Evolutionary conservation across 2,113 vertebrate genomes (phyloP), one percentile per base, ranked within the genome.

Genomic region (Elephas maximus): DNA sequence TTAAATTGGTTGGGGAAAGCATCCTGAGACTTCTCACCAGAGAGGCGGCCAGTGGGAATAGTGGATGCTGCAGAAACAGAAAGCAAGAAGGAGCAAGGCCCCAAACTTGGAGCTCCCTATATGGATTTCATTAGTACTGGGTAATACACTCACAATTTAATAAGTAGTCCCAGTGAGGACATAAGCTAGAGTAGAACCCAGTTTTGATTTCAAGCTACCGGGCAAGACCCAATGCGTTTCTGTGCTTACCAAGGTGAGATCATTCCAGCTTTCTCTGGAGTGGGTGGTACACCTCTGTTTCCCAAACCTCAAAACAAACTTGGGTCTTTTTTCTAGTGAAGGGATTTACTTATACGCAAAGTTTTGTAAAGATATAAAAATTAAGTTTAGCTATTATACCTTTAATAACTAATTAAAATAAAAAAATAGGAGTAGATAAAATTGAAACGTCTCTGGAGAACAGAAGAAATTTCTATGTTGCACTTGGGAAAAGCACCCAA

Each of bases 391-490:
- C 30, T 62, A 33, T 57, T 26, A 28, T 65, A 21, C 69, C 78
- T 57, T 57, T 12, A 57, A 57, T 60, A 63, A 30, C 2, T n/a
- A 57, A 77, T 57, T 30, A 24, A 37, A 24, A 57, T 48, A 37
- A 79, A 53, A 69, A 93, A 76, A 5, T 60, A 57, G 60, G 45
- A 60, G 63, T 12, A 88, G 44, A 93, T 62, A 62, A 90, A 65
- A 83, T 26, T 33, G 79, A 33, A 97, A 87, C 37, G 81, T 69
- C 26, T 87, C 24, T 83, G 69, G 76, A 92, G 96, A 90, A 30
- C 63, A 90, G 23, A 81, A 96, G n/a, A 65, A 65, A n/a, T 23
- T 48, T 0, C 0, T 26, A 41, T 44, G 51, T 74, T n/a, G 12
- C 17, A 69, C 37, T 53, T 51, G 33, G 24, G 63, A 90, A 51